Evolutionary conservation across 2,113 vertebrate species (phyloP).

Genomic region (Cervus canadensis): DNA sequence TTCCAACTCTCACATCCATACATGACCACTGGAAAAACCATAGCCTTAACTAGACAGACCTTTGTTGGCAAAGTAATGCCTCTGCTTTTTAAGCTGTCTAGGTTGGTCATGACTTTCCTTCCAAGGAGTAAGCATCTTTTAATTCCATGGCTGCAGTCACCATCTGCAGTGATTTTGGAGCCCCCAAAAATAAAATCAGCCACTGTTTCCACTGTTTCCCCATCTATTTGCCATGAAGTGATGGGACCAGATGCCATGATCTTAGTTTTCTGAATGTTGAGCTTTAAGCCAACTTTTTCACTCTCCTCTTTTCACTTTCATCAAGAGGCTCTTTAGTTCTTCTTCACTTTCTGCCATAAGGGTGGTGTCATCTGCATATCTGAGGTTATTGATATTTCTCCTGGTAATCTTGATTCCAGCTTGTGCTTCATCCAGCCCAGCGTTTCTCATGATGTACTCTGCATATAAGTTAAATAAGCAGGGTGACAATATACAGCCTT

Average conservation of each 20-base stretch:
- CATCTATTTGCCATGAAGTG: background rate
- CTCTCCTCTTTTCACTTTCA: background rate
- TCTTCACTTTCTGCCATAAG: background rate
- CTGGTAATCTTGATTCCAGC: fast-evolving
- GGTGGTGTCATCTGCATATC: background rate
- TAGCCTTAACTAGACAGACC: background rate
- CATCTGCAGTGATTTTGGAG: background rate
- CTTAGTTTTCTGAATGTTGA: background rate
- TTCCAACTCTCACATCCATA: background rate
- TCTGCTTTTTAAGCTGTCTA: background rate
- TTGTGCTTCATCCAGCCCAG: background rate
- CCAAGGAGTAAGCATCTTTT: background rate
- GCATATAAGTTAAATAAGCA: background rate
- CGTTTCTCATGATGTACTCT: background rate
- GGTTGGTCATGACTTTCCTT: background rate
- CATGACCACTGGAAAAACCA: background rate
- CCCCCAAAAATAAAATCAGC: background rate
- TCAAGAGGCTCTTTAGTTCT: background rate
- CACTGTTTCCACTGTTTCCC: background rate
- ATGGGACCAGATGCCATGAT: background rate
- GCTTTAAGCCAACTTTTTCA: background rate
- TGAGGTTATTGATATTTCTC: background rate
- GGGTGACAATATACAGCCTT: background rate
- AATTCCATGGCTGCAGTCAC: no score
- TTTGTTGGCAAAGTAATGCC: background rate